Evolutionary conservation across 2,888 invertebrate species (phyloP).

Genomic region (Limnephilus rhombicus): DNA sequence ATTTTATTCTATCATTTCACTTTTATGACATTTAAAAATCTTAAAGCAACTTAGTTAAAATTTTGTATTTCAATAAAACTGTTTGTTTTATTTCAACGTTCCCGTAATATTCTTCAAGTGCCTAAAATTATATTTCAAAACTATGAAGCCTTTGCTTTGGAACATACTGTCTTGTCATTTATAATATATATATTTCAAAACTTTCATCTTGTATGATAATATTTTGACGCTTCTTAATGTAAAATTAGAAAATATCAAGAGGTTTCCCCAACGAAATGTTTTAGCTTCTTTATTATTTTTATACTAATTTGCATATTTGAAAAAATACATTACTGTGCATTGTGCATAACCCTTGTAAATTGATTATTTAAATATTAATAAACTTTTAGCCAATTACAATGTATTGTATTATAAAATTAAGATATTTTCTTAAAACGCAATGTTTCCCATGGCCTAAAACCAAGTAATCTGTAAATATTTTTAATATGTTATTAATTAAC

Average conservation of each 20-base stretch:
- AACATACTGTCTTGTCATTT: not conserved
- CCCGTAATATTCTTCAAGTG: conserved; percentile 56
- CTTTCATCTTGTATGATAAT: not conserved
- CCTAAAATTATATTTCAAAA: conserved; percentile 51
- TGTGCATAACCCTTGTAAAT: conserved; percentile 56
- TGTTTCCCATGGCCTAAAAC: conserved; percentile 45
- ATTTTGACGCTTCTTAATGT: not conserved
- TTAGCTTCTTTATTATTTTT: conserved; percentile 39
- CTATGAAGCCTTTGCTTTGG: conserved; percentile 23
- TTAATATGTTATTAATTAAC: not conserved
- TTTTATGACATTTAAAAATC: not conserved
- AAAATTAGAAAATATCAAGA: conserved; percentile 41
- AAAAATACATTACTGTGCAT: not conserved
- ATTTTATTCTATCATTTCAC: not conserved
- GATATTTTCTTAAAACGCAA: not conserved
- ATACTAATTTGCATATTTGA: conserved; percentile 44
- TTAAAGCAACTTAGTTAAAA: not conserved
- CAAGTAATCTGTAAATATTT: conserved; percentile 35
- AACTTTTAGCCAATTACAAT: not conserved
- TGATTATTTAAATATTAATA: conserved; percentile 4
- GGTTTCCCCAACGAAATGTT: conserved; percentile 66
- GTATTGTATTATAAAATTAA: conserved; percentile 6
- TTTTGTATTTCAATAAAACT: not conserved
- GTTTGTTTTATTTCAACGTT: not conserved
- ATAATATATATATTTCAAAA: not conserved